phyloP scores from a whole-genome alignment of 2,113 vertebrate species.

The Pholis gunnellus region DNA sequence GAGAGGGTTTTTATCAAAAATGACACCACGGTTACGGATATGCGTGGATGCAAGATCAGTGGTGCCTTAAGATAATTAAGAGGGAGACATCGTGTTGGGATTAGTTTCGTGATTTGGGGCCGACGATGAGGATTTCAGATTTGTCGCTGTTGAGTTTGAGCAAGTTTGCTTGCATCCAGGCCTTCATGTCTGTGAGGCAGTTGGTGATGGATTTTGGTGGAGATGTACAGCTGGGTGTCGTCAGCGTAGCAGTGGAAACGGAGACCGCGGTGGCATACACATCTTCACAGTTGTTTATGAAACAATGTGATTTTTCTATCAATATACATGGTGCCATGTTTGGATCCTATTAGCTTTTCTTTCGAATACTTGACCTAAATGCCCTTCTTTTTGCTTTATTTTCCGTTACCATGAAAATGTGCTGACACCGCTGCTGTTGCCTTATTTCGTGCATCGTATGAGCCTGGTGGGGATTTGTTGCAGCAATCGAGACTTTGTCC shows the following conservation, averaged over 20 bases:
- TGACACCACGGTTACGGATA: no score
- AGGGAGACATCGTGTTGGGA: no score
- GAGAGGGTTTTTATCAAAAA: not conserved
- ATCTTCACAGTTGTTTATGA: slow-evolving; percentile 23
- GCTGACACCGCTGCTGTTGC: slow-evolving; percentile 56
- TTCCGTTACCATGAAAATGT: slow-evolving; percentile 63
- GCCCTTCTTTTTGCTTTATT: slow-evolving; percentile 57
- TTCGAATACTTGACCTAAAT: slow-evolving; percentile 52
- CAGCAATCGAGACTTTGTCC: slow-evolving; percentile 50
- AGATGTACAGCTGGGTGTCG: not conserved
- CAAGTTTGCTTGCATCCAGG: no score
- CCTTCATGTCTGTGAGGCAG: no score
- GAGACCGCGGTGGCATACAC: not conserved
- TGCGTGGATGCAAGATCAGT: no score
- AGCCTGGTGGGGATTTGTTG: slow-evolving; percentile 53
- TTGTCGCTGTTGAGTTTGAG: no score
- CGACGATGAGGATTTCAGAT: no score
- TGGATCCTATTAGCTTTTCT: slow-evolving; percentile 38
- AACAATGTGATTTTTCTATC: slow-evolving; percentile 31
- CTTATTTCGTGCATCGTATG: slow-evolving; percentile 31
- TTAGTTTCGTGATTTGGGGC: no score
- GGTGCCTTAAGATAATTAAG: no score
- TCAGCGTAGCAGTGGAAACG: not conserved
- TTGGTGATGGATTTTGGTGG: not conserved
- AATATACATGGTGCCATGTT: slow-evolving; percentile 23